phyloP scores from a whole-genome alignment of 2,888 invertebrate species.

The Galerucella calmariensis region DNA sequence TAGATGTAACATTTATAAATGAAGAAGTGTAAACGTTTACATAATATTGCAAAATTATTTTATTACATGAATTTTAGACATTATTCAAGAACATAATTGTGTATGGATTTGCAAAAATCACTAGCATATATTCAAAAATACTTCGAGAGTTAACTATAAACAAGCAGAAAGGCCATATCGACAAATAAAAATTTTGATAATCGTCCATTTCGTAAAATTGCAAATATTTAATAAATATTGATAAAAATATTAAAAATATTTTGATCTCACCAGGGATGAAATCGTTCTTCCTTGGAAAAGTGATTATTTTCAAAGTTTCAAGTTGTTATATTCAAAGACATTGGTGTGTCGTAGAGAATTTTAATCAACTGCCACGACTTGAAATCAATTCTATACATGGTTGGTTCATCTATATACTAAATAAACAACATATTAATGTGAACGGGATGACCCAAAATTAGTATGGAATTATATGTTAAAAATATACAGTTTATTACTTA shows the following conservation, averaged over 20 bases:
- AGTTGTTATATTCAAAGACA: not conserved
- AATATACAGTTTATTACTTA: too few species aligned
- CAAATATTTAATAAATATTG: too few species aligned
- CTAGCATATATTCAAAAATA: not conserved
- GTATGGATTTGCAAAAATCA: not conserved
- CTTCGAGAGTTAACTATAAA: constrained; percentile 6
- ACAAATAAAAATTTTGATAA: not conserved
- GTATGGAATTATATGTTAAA: too few species aligned
- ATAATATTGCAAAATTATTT: not conserved
- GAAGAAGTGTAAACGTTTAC: not conserved
- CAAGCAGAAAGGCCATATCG: constrained; percentile 7
- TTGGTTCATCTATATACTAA: too few species aligned
- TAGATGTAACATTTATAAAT: not conserved
- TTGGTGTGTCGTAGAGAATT: not conserved
- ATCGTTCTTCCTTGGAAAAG: not conserved
- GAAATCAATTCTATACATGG: not conserved
- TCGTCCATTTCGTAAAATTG: too few species aligned
- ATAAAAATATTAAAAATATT: too few species aligned
- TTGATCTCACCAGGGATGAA: not conserved
- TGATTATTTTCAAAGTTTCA: not conserved
- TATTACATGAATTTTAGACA: not conserved
- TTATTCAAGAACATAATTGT: not conserved
- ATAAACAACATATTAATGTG: too few species aligned
- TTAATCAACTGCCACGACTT: not conserved
- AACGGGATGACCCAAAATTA: too few species aligned